phyloP scores from a whole-genome alignment of 2,888 invertebrate genomes.

The Matsumyia berberina region DNA sequence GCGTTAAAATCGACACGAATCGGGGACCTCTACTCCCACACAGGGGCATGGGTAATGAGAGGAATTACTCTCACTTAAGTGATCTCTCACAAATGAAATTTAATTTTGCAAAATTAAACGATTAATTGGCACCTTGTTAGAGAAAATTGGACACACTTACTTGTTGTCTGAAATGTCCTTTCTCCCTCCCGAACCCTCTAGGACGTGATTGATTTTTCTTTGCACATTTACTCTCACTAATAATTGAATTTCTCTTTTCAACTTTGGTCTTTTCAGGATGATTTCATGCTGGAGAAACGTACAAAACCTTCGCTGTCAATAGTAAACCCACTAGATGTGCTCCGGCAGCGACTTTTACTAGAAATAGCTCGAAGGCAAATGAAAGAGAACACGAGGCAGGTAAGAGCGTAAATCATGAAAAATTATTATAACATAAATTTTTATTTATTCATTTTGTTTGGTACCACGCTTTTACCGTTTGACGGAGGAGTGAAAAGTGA shows the following conservation, averaged over 20 bases:
- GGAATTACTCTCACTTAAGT: constrained; percentile 48
- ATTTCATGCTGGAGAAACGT: constrained; percentile 86
- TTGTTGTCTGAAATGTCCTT: background rate
- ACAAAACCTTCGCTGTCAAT: constrained; percentile 92
- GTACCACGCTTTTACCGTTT: background rate
- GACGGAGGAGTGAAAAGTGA: constrained; percentile 44
- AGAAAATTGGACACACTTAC: constrained; percentile 29
- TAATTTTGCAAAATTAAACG: constrained; percentile 51
- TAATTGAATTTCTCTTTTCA: constrained; percentile 51
- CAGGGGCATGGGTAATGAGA: constrained; percentile 21
- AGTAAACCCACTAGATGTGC: constrained; percentile 94
- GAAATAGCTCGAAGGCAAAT: constrained; percentile 94
- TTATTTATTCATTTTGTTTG: constrained; percentile 12
- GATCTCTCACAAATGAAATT: constrained; percentile 36
- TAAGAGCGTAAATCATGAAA: constrained; percentile 79
- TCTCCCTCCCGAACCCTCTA: background rate
- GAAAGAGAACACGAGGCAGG: constrained; percentile 89
- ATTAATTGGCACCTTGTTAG: constrained; percentile 59
- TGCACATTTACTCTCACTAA: background rate
- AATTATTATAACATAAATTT: constrained; percentile 45
- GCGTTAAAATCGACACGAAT: constrained; percentile 28
- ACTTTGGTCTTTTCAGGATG: constrained; percentile 79
- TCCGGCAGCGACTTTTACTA: constrained; percentile 91
- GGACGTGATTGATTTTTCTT: background rate
- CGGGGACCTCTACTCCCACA: constrained; percentile 2